Percentiles rank a stretch among this genome's conserved stretches.
These are phyloP conservation scores for Probosciger aterrimus DNA, from an alignment of 2,113 vertebrate species.

Conservation along the genomic window DNA sequence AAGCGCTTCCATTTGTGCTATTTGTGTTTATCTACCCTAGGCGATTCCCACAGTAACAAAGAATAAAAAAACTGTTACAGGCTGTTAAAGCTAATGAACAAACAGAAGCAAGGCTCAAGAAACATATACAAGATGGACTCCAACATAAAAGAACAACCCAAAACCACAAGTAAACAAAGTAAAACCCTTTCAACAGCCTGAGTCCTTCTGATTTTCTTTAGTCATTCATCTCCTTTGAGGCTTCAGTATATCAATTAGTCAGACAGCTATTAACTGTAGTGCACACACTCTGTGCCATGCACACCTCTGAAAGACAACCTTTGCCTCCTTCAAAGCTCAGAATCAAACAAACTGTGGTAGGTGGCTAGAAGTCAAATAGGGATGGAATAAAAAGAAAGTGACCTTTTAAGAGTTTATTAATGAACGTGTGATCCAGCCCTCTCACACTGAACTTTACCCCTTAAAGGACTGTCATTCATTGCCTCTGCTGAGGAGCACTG, in stretches of 20 bases:
- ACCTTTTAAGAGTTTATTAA: background rate
- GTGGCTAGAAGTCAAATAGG: background rate
- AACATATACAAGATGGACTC: background rate
- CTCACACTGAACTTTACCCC: background rate
- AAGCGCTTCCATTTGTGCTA: background rate
- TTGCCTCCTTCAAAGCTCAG: background rate
- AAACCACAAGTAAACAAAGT: background rate
- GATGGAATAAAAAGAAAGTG: background rate
- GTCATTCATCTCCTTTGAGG: background rate
- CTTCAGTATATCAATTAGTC: background rate
- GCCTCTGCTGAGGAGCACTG: background rate
- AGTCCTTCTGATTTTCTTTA: background rate
- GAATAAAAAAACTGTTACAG: background rate
- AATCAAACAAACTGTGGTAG: background rate
- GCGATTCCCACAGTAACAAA: background rate
- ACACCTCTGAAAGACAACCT: background rate
- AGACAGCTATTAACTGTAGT: background rate
- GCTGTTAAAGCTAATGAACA: background rate
- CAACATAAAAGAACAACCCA: background rate
- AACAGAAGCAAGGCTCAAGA: slow-evolving; percentile 10
- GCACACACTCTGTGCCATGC: background rate
- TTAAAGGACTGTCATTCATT: background rate
- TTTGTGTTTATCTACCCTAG: background rate
- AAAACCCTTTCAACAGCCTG: background rate
- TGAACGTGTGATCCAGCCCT: background rate